A percentile compares a stretch with the other conserved stretches of the same genome.
These are phyloP conservation scores for Myodes glareolus DNA, from an alignment of 2,113 vertebrate species.

Conservation along the genomic window DNA sequence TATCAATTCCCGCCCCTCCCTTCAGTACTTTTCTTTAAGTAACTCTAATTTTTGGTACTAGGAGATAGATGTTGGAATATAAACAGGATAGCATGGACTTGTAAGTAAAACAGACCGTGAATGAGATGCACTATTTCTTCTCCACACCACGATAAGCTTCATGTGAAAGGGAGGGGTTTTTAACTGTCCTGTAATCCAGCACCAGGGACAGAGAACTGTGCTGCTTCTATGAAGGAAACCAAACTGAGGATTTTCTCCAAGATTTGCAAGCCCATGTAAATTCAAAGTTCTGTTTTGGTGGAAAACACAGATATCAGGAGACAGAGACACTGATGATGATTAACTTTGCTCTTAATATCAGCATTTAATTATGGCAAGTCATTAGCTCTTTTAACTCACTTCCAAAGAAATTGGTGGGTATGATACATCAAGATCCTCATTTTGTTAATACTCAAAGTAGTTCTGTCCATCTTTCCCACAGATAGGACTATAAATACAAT, in stretches of 20 bases:
- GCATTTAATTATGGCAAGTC: background rate
- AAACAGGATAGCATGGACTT: background rate
- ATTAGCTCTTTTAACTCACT: background rate
- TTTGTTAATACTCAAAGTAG: background rate
- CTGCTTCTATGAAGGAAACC: background rate
- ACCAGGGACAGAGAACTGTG: conserved; percentile 33
- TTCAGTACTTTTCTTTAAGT: background rate
- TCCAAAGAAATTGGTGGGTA: background rate
- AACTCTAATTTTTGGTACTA: background rate
- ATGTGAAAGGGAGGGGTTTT: background rate
- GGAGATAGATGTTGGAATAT: background rate
- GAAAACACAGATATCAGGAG: background rate
- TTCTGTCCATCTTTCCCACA: background rate
- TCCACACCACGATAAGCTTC: background rate
- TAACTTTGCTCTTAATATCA: background rate
- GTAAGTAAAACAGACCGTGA: background rate
- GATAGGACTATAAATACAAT: background rate
- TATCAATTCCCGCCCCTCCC: background rate
- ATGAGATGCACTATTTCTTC: background rate
- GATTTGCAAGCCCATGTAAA: background rate
- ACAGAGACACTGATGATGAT: background rate
- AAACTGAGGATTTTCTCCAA: background rate
- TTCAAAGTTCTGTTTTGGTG: background rate
- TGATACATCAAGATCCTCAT: background rate
- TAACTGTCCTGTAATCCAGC: background rate